These are phyloP conservation scores for Drosophila micromelanica DNA, from an alignment of 1,140 invertebrate species.

Conservation along the genomic window DNA sequence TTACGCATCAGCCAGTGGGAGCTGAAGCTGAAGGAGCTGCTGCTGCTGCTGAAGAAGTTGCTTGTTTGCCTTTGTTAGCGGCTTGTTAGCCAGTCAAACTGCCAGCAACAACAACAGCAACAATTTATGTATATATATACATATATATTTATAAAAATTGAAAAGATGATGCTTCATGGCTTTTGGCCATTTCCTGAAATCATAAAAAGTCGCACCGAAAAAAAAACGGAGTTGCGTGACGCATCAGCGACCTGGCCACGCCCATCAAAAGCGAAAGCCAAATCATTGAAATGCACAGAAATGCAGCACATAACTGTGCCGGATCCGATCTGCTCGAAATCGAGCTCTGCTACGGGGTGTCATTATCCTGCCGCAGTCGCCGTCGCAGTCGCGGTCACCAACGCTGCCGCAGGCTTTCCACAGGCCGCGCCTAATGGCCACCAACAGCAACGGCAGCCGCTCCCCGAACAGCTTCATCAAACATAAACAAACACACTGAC, in stretches of 20 bases:
- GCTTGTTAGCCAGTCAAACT: conserved; percentile 65
- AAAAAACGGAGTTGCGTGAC: conserved; percentile 73
- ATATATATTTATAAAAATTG: conserved; percentile 44
- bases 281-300: conserved; percentile 38
- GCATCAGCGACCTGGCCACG: conserved; percentile 61
- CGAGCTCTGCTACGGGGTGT: conserved; percentile 51
- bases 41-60: conserved; percentile 36
- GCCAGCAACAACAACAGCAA: conserved; percentile 47
- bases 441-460: conserved; percentile 55
- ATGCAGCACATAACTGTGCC: conserved; percentile 36
- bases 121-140: conserved; percentile 10
- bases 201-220: conserved; percentile 52
- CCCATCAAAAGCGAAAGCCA: conserved; percentile 52
- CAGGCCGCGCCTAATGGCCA: conserved; percentile 73
- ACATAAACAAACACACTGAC: conserved; percentile 73
- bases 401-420: conserved; percentile 44
- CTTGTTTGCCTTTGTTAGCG: conserved; percentile 70
- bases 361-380: conserved; percentile 67
- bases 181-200: conserved; percentile 76
- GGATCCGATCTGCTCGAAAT: conserved; percentile 10
- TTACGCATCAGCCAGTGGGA: conserved; percentile 59
- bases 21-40: conserved; percentile 19
- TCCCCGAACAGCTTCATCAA: conserved; percentile 74
- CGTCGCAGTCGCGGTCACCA: conserved; percentile 34
- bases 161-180: conserved; percentile 71